Base-by-base conservation (phyloP, 2,888 invertebrate genomes). In the Ctena decussata region DNA sequence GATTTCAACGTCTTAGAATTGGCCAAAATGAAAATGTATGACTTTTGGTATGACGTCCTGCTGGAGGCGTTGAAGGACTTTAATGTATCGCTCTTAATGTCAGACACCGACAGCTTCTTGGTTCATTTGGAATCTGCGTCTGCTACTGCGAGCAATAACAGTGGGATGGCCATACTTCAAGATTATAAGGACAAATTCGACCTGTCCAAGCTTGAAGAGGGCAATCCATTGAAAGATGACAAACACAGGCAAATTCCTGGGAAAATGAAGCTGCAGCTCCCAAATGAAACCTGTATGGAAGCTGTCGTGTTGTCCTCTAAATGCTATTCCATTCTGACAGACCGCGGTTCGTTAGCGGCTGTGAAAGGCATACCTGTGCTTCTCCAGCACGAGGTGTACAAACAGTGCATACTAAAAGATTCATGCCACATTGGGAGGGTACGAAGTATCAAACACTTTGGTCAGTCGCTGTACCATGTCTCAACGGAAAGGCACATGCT, bases 301-400 rank as follows among this genome's bases (percentile, higher is more conserved):
- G 37, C 37, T 6, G 41, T 77, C 3, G 77, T 60, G 1, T 39
- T 77, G n/a, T 77, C 77, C 3, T 57, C 77, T 0, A 77, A 77
- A 24, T 77, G 77, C 30, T 77, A 77, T 35, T 77, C 77, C 6
- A 57, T 77, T 6, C 37, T 41, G 39, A 77, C 65, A n/a, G 77
- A 77, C 30, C 11, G 32, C 15, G 60, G 65, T 12, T 41, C 57
- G 6, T 24, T 35, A 1, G 37, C 53, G n/a, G 77, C 77, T 2
- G 44, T 44, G 46, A 77, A 77, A 27, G 77, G 77, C n/a, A 37
- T 44, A 21, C 44, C 77, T n/a, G 44, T 24, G 11, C 37, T 27
- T 6, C 18, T 65, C 57, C 6, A 24, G 27, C 76, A 76, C 30
- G 76, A 37, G 15, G 24, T 15, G 27, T 76, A 76, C 39, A 57